A percentile compares a stretch with the other conserved stretches of the same genome.
These are phyloP conservation scores for Eretmocerus hayati DNA, from an alignment of 2,888 invertebrate species.

Conservation along the genomic window DNA sequence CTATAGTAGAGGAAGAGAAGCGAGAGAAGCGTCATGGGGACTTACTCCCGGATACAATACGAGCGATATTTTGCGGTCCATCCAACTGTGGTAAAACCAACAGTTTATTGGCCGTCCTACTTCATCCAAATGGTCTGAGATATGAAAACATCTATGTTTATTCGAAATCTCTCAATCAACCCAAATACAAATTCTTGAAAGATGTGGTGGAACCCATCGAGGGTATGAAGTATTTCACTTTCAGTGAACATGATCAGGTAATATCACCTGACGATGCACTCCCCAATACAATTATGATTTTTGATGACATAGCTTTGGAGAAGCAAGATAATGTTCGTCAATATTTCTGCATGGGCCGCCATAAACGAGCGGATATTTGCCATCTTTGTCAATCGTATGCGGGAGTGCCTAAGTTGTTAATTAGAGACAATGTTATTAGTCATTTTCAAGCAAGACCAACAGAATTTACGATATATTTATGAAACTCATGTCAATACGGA, in stretches of 20 bases:
- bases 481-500: constrained; percentile 27
- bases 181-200: constrained; percentile 31
- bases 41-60: constrained; percentile 19
- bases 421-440: constrained; percentile 33
- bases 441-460: constrained; percentile 22
- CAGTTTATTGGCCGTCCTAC: constrained; percentile 34
- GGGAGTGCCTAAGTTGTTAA: background rate
- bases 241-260: constrained; percentile 11
- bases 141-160: constrained; percentile 42
- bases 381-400: constrained; percentile 30
- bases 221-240: constrained; percentile 18
- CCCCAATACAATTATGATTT: constrained; percentile 32
- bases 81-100: constrained; percentile 14
- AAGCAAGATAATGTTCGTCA: constrained; percentile 24
- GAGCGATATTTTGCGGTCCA: constrained; percentile 33
- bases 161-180: constrained; percentile 33
- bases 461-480: constrained; percentile 26
- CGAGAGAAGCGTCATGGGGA: constrained; percentile 17
- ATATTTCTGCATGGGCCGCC: constrained; percentile 26
- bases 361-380: constrained; percentile 33
- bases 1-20: background rate
- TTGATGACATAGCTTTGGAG: constrained; percentile 39
- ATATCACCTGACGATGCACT: constrained; percentile 9
- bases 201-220: constrained; percentile 24
- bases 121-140: no score